Base-by-base conservation (phyloP, 2,888 invertebrate species). In the Mamestra brassicae region DNA sequence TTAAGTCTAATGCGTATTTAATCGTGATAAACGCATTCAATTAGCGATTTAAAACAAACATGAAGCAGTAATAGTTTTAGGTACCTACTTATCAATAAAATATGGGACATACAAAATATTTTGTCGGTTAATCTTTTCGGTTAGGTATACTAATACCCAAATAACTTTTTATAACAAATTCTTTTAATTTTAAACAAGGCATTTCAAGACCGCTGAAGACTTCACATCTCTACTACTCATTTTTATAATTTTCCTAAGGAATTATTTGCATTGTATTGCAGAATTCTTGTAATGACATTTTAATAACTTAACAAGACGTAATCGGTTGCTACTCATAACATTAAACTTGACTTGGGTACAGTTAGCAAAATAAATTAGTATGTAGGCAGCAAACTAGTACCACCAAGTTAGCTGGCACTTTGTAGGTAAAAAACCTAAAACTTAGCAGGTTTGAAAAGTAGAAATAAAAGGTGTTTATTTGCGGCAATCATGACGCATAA, bases 291-390 rank as follows among this genome's bases (percentile, higher is more conserved):
- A 74, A 75, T 36, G 54, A 17, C n/a, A 76, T 68, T 76, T 42
- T 63, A 76, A 76, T 76, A 71, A 76, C 50, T 4, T 55, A 62
- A 76, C 55, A 26, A 76, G 62, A 36, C 45, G 13, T 63, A 60
- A 58, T 74, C 10, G 26, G 13, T 66, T 52, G 4, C 26, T 45
- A 55, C 36, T 57, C n/a, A n/a, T 38, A 42, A 74, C 47, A 5
- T n/a, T 74, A n/a, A 42, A 57, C 55, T 74, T 55, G 4, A n/a
- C 17, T 3, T 26, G 2, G 7, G 38, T 69, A 76, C 38, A 17
- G 47, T 38, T 11, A 0, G 34, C 13, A n/a, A 34, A 68, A 47
- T 34, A 26, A 73, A 38, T 62, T 6, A 17, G 4, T 71, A 7
- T 42, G 42, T 17, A 61, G 0, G 45, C 15, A 58, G 36, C 36